Percentiles rank a stretch among this genome's conserved stretches.
phyloP scores from a whole-genome alignment of 2,888 invertebrate species.

The Ephialtes manifestator region DNA sequence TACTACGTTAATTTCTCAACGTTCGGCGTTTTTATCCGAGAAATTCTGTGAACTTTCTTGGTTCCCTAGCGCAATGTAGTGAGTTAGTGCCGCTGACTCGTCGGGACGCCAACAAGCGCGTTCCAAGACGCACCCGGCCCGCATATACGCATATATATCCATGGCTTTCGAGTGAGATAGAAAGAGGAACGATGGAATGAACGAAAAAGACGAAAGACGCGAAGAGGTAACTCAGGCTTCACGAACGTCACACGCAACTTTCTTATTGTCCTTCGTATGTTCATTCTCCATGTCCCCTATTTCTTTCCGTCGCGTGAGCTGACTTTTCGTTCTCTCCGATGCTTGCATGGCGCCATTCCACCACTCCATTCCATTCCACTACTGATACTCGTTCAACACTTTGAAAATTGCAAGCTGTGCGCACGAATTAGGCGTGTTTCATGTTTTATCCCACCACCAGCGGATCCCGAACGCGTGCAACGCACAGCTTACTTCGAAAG shows the following conservation, averaged over 20 bases:
- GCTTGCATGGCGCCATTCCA: slow-evolving; percentile 18
- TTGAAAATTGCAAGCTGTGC: slow-evolving; percentile 41
- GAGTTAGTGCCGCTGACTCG: slow-evolving; percentile 16
- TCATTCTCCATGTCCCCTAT: slow-evolving; percentile 16
- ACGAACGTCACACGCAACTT: slow-evolving; percentile 51
- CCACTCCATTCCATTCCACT: slow-evolving; percentile 8
- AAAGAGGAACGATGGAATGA: slow-evolving; percentile 16
- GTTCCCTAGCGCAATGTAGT: not conserved
- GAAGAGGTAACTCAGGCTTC: slow-evolving; percentile 13
- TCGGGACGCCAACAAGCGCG: slow-evolving; percentile 14
- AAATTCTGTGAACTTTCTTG: slow-evolving; percentile 20
- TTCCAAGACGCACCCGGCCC: slow-evolving; percentile 10
- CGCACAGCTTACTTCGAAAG: slow-evolving; percentile 35
- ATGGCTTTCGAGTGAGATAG: slow-evolving; percentile 18
- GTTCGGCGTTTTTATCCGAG: slow-evolving; percentile 17
- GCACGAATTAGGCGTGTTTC: slow-evolving; percentile 67
- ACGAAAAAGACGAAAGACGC: slow-evolving; percentile 13
- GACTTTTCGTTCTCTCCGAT: slow-evolving; percentile 31
- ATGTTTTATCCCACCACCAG: slow-evolving; percentile 41
- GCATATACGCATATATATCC: slow-evolving; percentile 1
- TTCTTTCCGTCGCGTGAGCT: slow-evolving; percentile 10
- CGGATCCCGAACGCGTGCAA: slow-evolving; percentile 22
- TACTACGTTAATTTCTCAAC: slow-evolving; percentile 15
- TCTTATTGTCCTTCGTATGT: slow-evolving; percentile 54
- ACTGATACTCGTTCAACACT: slow-evolving; percentile 33